These are phyloP conservation scores for Rhopalosiphum nymphaeae DNA, from an alignment of 2,888 invertebrate species.

Conservation along the genomic window DNA sequence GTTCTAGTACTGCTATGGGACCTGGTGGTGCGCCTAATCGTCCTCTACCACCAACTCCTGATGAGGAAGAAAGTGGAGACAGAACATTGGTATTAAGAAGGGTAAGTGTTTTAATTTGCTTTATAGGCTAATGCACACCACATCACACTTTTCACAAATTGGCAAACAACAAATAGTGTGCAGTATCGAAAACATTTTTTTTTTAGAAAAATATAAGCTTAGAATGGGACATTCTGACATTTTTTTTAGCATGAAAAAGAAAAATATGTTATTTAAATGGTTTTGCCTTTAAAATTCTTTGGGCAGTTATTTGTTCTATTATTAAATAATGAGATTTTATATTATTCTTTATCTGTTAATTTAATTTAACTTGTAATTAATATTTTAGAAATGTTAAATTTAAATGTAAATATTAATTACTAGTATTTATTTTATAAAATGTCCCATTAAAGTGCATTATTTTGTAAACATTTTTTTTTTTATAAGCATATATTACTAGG, in stretches of 20 bases:
- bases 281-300: conserved; percentile 36
- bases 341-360: not conserved
- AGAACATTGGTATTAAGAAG: conserved; percentile 92
- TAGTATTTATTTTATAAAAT: conserved; percentile 24
- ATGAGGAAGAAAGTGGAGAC: conserved; percentile 89
- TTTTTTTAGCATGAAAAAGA: conserved; percentile 59
- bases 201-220: conserved; percentile 29
- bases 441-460: conserved; percentile 43
- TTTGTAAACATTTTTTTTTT: not conserved
- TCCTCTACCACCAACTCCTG: conserved; percentile 94
- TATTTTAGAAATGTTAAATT: not conserved
- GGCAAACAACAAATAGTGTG: conserved; percentile 50
- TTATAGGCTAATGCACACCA: conserved; percentile 53
- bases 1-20: conserved; percentile 64
- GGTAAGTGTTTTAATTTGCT: conserved; percentile 76
- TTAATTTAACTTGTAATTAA: not conserved
- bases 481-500: conserved; percentile 26
- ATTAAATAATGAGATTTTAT: conserved; percentile 18
- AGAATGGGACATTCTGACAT: conserved; percentile 55
- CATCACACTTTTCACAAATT: conserved; percentile 59
- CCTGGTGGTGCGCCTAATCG: conserved; percentile 84
- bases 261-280: conserved; percentile 17
- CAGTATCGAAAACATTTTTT: not conserved
- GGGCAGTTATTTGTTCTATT: conserved; percentile 1
- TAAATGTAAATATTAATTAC: conserved; percentile 4